Conservation (phyloP, 2,888 invertebrate species). For the Phrixothrix hirtus region DNA sequence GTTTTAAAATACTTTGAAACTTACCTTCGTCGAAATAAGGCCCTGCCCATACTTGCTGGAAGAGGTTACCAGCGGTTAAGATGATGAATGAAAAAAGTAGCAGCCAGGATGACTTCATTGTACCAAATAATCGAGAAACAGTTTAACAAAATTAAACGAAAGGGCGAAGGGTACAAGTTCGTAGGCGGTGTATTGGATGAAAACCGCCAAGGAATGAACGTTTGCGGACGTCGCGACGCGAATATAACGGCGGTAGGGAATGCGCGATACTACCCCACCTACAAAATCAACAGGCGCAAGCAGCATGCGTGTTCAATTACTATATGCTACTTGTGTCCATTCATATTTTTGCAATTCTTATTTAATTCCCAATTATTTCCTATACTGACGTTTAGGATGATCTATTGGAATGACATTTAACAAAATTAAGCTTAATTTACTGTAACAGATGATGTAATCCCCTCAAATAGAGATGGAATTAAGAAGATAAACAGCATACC, state of each 20-base stretch:
- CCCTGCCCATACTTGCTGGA: conserved; percentile 45
- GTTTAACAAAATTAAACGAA: conserved; percentile 41
- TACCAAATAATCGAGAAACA: conserved; percentile 36
- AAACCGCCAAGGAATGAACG: conserved; percentile 44
- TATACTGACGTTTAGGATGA: no score
- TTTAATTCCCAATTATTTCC: neutral
- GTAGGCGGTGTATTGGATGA: conserved; percentile 39
- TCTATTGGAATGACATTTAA: no score
- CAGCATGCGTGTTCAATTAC: conserved; percentile 30
- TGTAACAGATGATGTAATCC: no score
- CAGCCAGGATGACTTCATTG: conserved; percentile 53
- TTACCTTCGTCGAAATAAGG: conserved; percentile 53
- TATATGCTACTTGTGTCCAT: conserved; percentile 10
- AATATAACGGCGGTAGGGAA: conserved; percentile 41
- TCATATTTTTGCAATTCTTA: conserved; percentile 6
- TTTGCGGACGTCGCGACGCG: conserved; percentile 45
- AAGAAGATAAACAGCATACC: no score
- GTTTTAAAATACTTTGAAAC: conserved; percentile 32
- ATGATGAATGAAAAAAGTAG: conserved; percentile 49
- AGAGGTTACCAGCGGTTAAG: conserved; percentile 46
- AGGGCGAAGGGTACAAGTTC: conserved; percentile 21
- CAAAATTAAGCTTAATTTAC: no score
- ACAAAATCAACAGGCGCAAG: conserved; percentile 28
- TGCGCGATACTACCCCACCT: conserved; percentile 45
- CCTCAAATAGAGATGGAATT: no score